phyloP scores from a whole-genome alignment of 2,113 vertebrate genomes.

The Atractosteus spatula region DNA sequence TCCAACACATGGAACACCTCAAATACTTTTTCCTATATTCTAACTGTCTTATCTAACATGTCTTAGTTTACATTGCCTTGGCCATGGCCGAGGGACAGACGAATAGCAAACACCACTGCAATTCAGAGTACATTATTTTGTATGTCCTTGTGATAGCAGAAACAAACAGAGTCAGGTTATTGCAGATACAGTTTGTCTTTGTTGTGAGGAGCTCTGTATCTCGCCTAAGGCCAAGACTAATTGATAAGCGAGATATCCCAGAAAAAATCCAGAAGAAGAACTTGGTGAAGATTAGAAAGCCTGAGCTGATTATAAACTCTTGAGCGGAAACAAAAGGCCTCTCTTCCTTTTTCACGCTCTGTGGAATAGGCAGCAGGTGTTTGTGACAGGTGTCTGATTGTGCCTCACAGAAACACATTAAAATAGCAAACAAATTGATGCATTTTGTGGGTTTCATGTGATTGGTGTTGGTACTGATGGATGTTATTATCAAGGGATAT shows the following conservation, averaged over 20 bases:
- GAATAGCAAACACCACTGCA: no score
- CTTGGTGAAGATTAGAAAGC: conserved; percentile 65
- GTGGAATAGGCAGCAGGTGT: conserved; percentile 62
- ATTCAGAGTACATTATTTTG: no score
- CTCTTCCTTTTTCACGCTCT: conserved; percentile 36
- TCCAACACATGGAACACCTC: no score
- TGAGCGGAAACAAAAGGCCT: conserved; percentile 62
- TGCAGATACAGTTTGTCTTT: background rate
- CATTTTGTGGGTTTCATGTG: conserved; percentile 56
- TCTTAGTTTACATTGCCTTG: no score
- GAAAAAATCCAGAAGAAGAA: conserved; percentile 69
- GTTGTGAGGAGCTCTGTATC: background rate
- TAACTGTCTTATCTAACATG: no score
- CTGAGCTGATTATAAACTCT: conserved; percentile 68
- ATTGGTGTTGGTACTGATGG: conserved; percentile 66
- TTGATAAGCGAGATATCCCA: conserved; percentile 72
- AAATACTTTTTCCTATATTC: no score
- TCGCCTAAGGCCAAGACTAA: conserved; percentile 41
- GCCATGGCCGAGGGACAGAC: no score
- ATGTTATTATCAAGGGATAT: conserved; percentile 62
- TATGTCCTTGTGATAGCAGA: background rate
- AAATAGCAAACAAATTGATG: conserved; percentile 70
- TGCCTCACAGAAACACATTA: conserved; percentile 65
- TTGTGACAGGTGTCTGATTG: conserved; percentile 74
- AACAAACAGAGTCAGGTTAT: background rate